Percentiles rank a stretch among this genome's conserved stretches.
phyloP scores from a whole-genome alignment of 2,888 invertebrate genomes.

The Epinotia brunnichana region DNA sequence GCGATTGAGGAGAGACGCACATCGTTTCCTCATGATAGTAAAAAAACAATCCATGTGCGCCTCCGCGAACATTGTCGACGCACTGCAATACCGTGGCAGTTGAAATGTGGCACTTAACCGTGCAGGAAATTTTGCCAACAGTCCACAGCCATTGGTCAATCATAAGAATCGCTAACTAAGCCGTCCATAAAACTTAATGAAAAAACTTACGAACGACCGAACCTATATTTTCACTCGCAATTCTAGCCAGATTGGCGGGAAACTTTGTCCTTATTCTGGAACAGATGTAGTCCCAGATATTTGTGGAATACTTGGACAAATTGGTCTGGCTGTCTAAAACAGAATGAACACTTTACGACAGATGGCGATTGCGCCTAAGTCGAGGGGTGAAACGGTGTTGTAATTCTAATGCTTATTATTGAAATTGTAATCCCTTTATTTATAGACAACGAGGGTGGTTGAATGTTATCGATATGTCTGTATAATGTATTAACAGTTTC shows the following conservation, averaged over 20 bases:
- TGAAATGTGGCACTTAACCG: background rate
- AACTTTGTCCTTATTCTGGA: background rate
- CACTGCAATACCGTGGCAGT: too few species aligned
- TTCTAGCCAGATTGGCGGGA: conserved; percentile 9
- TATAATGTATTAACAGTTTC: too few species aligned
- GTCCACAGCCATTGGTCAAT: background rate
- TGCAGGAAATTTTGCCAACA: background rate
- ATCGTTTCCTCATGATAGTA: too few species aligned
- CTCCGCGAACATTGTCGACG: too few species aligned
- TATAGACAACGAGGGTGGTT: too few species aligned
- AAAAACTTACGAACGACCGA: conserved; percentile 12
- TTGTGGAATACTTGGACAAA: conserved; percentile 1
- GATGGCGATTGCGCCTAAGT: background rate
- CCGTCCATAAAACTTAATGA: conserved; percentile 22
- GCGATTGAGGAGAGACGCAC: too few species aligned
- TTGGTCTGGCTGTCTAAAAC: conserved; percentile 1
- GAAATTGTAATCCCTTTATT: background rate
- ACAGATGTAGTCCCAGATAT: conserved; percentile 7
- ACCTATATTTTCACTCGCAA: conserved; percentile 16
- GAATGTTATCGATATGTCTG: too few species aligned
- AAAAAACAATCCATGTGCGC: too few species aligned
- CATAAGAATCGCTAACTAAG: background rate
- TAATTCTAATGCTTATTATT: background rate
- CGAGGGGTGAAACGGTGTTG: background rate
- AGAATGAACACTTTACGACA: background rate